Evolutionary conservation across 37 sponge, comb jelly and placozoan genomes (phyloP).

Genomic region (Agelas oroides): DNA sequence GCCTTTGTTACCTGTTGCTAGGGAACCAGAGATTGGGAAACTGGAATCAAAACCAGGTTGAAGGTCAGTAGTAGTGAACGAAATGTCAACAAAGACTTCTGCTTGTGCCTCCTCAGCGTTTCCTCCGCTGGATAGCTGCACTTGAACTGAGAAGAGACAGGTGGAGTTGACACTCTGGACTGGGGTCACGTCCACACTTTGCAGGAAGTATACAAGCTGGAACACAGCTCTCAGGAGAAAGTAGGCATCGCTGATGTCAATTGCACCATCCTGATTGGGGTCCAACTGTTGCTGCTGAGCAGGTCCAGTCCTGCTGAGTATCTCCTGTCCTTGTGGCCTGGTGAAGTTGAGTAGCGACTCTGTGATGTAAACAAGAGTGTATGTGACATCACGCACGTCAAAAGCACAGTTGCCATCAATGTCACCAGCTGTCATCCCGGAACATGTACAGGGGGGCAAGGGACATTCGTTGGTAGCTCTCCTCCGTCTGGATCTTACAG

Average conservation of each 20-base stretch:
- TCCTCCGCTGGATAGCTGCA: conserved; percentile 3
- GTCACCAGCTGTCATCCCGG: conserved; percentile 54
- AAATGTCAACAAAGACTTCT: conserved; percentile 53
- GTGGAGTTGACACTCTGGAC: conserved; percentile 35
- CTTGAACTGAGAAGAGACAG: conserved; percentile 60
- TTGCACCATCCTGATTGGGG: conserved; percentile 45
- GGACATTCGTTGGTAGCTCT: conserved; percentile 9
- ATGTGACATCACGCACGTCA: conserved; percentile 74
- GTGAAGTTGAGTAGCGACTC: conserved; percentile 42
- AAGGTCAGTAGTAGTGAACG: not conserved
- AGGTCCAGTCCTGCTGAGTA: not conserved
- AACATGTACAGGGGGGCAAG: conserved; percentile 43
- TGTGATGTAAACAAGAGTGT: conserved; percentile 43
- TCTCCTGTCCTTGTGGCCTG: conserved; percentile 28
- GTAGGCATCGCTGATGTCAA: conserved; percentile 67
- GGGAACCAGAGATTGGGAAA: not conserved
- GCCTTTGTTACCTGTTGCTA: conserved; percentile 1
- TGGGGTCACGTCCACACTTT: conserved; percentile 40
- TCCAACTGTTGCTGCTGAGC: conserved; percentile 50
- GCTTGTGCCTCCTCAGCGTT: not conserved
- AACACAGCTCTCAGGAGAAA: conserved; percentile 66
- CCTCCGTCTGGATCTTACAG: not conserved
- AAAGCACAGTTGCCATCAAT: conserved; percentile 75
- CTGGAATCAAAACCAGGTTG: not conserved
- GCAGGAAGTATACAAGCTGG: conserved; percentile 49